Base-by-base conservation (phyloP, 2,888 invertebrate species). In the Lottia scabra region DNA sequence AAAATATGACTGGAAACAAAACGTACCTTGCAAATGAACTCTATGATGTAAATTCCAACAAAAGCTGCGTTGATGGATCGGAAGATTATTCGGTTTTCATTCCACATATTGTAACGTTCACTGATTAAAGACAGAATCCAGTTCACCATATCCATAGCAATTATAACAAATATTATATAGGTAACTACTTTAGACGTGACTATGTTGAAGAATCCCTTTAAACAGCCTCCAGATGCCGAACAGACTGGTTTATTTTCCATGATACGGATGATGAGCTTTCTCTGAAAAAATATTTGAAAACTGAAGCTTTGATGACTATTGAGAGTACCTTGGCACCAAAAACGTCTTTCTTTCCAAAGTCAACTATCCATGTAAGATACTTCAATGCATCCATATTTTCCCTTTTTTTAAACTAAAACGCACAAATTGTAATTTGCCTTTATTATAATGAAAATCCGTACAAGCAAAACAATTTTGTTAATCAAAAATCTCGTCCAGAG, bases 211-310 rank as follows among this genome's bases (percentile, higher is more conserved):
- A 56, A 56, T n/a, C 56, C 23, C 19, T 23, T 19, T 56, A 56
- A 23, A 56, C 19, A 56, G 10, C 19, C 19, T 5, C 23, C 2
- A 23, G 8, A 23, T 23, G 56, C 19, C 19, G 19, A 56, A 56
- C 56, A 56, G 19, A 63, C 68, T 26, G 65, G 68, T 2, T 67
- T 78, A 46, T 70, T 72, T 2, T 72, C 74, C 12, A 81, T 79
- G 62, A 77, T 70, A 63, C 68, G 72, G 63, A 79, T 75, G 12
- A 83, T 67, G 44, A 76, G 26, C 26, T 72, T 65, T 79, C 79
- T 81, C 83, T 83, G 77, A 65, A 81, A 79, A 19, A 19, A 70
- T 67, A 15, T 64, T 64, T 45, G 43, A 23, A 13, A 10, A 38
- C 1, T 38, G 3, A 6, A 38, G 38, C 2, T 30, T 38, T 38